Base-by-base conservation (phyloP, 2,113 vertebrate species). In the Lagopus leucura region DNA sequence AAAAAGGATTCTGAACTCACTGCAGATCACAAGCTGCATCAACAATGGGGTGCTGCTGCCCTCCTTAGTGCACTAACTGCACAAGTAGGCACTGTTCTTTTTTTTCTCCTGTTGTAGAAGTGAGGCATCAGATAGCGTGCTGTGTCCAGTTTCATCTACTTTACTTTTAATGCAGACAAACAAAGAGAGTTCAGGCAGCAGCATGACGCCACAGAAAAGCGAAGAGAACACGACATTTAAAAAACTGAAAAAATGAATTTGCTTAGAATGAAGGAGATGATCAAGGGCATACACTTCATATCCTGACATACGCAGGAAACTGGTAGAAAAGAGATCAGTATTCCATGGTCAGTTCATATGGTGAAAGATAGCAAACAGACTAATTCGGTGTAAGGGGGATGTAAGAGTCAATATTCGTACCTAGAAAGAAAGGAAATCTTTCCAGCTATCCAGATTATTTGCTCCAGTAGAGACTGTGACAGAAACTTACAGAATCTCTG, bases 41-140 rank as follows among this genome's bases (percentile, higher is more conserved):
- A 83, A 83, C 10, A 67, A 52, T 34, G 57, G 69, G 57, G 61
- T 47, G 25, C 43, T 96, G 57, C 88, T 96, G 94, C 94, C 92
- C 90, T 64, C 95, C 92, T 76, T 78, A 78, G 93, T 28, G 61
- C 38, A 47, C 28, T 86, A 91, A 55, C 55, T 93, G 82, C 6
- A 61, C 4, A 28, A 1, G 18, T 22, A 43, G 13, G 17, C 28
- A 64, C 38, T 40, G 38, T 27, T 18, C 38, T 64, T 40, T 11
- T 27, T 61, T 25, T 10, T 28, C 12, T 77, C 22, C 21, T 24
- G 48, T n/a, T 4, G 32, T 6, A 63, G n/a, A 66, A 76, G 8
- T 21, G 60, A 77, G 32, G 10, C 25, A 88, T 55, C 22, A 78
- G 11, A 28, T 30, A 40, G 71, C 50, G 16, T 22, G 30, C 38